Conservation (phyloP, 2,113 vertebrate species). For the Erpornis zantholeuca region DNA sequence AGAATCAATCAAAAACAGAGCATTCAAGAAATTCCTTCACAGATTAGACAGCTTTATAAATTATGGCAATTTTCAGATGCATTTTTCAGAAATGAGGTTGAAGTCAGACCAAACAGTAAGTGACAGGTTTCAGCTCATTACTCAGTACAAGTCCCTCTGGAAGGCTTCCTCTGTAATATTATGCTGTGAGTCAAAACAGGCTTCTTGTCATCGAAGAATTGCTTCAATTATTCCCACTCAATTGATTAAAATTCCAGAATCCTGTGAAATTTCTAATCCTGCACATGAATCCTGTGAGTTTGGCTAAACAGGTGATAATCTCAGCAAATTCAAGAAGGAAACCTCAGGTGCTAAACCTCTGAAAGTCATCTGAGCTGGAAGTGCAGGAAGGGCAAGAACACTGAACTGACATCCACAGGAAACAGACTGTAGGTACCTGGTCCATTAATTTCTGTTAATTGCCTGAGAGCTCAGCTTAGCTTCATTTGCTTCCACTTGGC, state of each 20-base stretch:
- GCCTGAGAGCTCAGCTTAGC: neutral
- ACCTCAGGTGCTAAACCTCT: neutral
- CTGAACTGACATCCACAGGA: neutral
- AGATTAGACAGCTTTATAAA: neutral
- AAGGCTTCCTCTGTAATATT: neutral
- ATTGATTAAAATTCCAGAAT: neutral
- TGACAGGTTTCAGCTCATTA: neutral
- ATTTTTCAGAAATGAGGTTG: neutral
- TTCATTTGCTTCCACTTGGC: conserved; percentile 18
- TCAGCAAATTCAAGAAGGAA: neutral
- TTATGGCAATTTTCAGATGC: neutral
- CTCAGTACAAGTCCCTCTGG: neutral
- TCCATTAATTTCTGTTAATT: conserved; percentile 50
- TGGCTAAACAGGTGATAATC: neutral
- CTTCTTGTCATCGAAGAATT: neutral
- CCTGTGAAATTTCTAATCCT: neutral
- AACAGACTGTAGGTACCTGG: conserved; percentile 27
- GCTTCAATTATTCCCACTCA: neutral
- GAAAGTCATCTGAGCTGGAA: neutral
- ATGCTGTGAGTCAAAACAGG: neutral
- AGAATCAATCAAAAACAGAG: neutral
- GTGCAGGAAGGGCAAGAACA: neutral
- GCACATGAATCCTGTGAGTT: neutral
- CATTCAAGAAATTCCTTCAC: neutral
- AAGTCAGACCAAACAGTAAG: neutral